Percentiles rank a stretch among this genome's conserved stretches.
Evolutionary conservation across 2,888 invertebrate species (phyloP).

Genomic region (Adineta ricciae): DNA sequence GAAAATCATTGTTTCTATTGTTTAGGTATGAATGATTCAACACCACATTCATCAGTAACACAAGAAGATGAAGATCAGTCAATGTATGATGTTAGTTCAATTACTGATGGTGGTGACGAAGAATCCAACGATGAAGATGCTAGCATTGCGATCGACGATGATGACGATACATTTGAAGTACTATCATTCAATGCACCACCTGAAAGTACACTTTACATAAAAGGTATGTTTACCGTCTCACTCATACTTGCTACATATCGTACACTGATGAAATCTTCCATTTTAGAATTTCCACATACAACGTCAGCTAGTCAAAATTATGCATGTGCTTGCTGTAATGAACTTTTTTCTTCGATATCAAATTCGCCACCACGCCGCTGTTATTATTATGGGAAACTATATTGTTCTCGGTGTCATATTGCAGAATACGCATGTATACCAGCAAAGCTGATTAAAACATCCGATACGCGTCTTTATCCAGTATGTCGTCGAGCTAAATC

Average conservation of each 20-base stretch:
- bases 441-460: neutral
- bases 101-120: neutral
- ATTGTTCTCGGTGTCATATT: neutral
- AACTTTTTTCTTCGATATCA: neutral
- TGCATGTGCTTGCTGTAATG: neutral
- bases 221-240: neutral
- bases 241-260: neutral
- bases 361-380: neutral
- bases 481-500: constrained; percentile 18
- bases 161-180: neutral
- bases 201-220: neutral
- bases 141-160: neutral
- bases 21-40: neutral
- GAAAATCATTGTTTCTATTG: neutral
- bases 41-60: neutral
- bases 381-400: neutral
- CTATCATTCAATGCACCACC: neutral
- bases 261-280: neutral
- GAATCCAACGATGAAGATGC: neutral
- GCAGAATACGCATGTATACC: neutral
- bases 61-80: neutral
- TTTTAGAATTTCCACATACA: constrained; percentile 9
- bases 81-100: neutral
- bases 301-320: neutral
- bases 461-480: neutral